Evolutionary conservation across 2,888 invertebrate species (phyloP).

Genomic region (Zaprionus bogoriensis): DNA sequence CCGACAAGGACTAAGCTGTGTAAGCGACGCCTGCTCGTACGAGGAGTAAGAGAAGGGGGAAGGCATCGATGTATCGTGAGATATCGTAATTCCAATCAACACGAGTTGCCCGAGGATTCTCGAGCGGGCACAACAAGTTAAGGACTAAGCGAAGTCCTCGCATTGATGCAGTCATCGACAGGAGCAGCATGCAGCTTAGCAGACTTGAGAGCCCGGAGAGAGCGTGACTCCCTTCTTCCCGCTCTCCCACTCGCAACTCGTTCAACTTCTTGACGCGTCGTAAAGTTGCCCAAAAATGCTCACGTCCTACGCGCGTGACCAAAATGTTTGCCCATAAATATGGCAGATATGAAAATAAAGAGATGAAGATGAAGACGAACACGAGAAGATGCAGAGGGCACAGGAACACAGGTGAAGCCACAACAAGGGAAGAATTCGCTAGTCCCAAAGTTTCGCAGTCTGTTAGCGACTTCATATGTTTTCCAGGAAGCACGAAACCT

Average conservation of each 20-base stretch:
- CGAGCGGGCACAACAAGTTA: constrained; percentile 23
- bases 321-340: constrained; percentile 67
- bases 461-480: constrained; percentile 60
- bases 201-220: neutral
- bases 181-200: constrained; percentile 45
- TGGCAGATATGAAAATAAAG: constrained; percentile 73
- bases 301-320: constrained; percentile 69
- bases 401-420: neutral
- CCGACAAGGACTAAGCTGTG: constrained; percentile 58
- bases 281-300: constrained; percentile 68
- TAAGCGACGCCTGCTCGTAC: constrained; percentile 28
- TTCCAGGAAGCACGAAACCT: constrained; percentile 49
- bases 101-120: constrained; percentile 12
- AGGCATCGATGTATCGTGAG: constrained; percentile 32
- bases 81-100: constrained; percentile 48
- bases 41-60: constrained; percentile 25
- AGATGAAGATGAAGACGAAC: constrained; percentile 34
- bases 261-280: constrained; percentile 30
- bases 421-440: neutral
- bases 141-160: constrained; percentile 8
- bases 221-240: neutral
- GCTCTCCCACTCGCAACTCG: constrained; percentile 3
- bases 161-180: constrained; percentile 31
- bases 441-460: constrained; percentile 31
- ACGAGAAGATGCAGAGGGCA: constrained; percentile 9